Percentiles rank a stretch among this genome's conserved stretches.
Conservation (phyloP, 1,140 invertebrate genomes). For the Ceratina japonica region DNA sequence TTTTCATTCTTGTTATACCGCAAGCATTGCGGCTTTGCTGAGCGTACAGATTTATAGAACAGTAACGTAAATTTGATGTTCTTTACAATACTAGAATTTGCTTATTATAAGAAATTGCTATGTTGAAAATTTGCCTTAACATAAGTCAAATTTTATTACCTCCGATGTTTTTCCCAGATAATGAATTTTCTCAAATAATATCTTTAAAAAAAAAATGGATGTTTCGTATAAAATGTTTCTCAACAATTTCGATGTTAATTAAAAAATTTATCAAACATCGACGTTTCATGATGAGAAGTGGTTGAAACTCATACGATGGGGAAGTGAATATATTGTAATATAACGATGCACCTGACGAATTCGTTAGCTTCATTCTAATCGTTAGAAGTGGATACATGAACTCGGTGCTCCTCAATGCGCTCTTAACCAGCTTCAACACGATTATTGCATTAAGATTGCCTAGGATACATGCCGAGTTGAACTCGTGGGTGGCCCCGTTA, state of each 20-base stretch:
- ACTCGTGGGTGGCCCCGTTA: conserved; percentile 49
- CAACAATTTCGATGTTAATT: too few species aligned
- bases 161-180: too few species aligned
- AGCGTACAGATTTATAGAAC: neutral
- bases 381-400: conserved; percentile 25
- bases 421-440: conserved; percentile 24
- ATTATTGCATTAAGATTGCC: conserved; percentile 44
- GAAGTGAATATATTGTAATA: neutral
- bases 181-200: too few species aligned
- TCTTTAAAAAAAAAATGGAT: too few species aligned
- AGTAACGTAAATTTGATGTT: neutral
- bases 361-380: conserved; percentile 16
- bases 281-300: too few species aligned
- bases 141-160: too few species aligned
- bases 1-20: neutral
- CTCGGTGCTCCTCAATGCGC: conserved; percentile 15
- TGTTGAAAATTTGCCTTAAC: too few species aligned
- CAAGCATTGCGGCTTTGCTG: neutral
- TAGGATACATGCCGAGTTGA: conserved; percentile 19
- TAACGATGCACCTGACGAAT: conserved; percentile 8
- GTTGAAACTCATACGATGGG: neutral
- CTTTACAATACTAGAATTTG: neutral
- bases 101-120: too few species aligned
- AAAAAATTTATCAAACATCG: neutral
- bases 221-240: too few species aligned